A percentile compares a stretch with the other conserved stretches of the same genome.
Conservation (phyloP, 2,888 invertebrate genomes). For the Caenorhabditis afra region DNA sequence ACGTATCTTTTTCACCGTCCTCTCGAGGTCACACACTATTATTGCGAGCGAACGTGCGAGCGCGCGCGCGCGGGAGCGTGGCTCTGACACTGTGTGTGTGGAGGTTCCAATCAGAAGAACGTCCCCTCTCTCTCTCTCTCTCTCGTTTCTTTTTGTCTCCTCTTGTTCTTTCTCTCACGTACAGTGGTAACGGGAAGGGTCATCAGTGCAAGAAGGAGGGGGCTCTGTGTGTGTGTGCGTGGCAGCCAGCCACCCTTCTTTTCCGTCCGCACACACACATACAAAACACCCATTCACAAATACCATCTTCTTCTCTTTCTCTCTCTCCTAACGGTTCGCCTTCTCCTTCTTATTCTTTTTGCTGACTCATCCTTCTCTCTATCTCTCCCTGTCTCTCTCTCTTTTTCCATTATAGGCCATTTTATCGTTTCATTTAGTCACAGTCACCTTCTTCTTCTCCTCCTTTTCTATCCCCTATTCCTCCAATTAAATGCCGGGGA, state of each 20-base stretch:
- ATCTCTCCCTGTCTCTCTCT: slow-evolving; percentile 19
- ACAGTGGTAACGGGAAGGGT: no score
- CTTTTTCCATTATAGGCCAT: slow-evolving; percentile 28
- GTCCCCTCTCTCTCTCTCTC: no score
- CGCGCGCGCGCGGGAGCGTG: no score
- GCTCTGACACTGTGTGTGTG: background rate
- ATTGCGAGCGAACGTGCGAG: slow-evolving; percentile 25
- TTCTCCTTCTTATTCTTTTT: slow-evolving; percentile 9
- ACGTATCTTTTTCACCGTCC: no score
- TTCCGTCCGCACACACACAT: slow-evolving; percentile 4
- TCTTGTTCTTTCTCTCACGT: no score
- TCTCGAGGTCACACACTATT: slow-evolving; percentile 30
- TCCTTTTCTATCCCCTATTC: slow-evolving; percentile 9
- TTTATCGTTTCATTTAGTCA: slow-evolving; percentile 37
- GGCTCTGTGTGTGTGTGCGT: no score
- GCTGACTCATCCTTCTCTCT: slow-evolving; percentile 23
- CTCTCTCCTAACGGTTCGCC: background rate
- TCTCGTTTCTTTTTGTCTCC: slow-evolving; percentile 5
- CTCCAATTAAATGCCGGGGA: no score
- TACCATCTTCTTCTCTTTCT: background rate
- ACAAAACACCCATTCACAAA: background rate
- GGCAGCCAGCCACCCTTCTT: background rate
- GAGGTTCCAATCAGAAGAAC: slow-evolving; percentile 18
- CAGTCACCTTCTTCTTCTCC: slow-evolving; percentile 8
- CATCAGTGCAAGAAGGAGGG: no score